phyloP scores from a whole-genome alignment of 1,140 invertebrate genomes.

The Eriocheir sinensis region DNA sequence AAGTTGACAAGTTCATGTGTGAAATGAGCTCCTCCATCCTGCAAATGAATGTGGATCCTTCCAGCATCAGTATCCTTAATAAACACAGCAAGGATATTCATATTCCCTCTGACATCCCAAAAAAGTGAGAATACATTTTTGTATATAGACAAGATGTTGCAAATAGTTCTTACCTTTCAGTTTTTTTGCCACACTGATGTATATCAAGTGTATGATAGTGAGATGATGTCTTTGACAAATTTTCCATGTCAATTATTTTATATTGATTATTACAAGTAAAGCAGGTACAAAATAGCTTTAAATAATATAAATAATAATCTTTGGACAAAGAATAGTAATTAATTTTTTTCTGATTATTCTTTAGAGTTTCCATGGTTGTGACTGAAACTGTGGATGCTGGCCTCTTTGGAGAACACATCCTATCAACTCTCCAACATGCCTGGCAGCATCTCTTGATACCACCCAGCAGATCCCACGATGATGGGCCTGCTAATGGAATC shows the following conservation, averaged over 20 bases:
- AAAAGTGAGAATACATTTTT: conserved; percentile 80
- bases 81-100: conserved; percentile 84
- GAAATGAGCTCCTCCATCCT: conserved; percentile 85
- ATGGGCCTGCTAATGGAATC: not conserved
- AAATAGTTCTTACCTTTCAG: not conserved
- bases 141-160: too few relatives aligned
- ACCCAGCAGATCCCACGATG: not conserved
- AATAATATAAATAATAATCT: too few relatives aligned
- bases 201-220: not conserved
- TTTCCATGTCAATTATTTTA: too few relatives aligned
- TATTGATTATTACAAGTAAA: too few relatives aligned
- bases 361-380: conserved; percentile 86
- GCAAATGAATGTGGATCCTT: conserved; percentile 82
- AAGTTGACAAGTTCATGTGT: conserved; percentile 86
- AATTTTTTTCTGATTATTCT: conserved; percentile 47
- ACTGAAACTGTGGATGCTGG: conserved; percentile 91
- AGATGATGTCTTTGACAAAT: not conserved
- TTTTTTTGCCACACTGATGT: not conserved
- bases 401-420: conserved; percentile 88
- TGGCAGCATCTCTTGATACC: conserved; percentile 84
- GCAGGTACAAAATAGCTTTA: too few relatives aligned
- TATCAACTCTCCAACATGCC: conserved; percentile 87
- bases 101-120: conserved; percentile 84
- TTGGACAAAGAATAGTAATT: too few relatives aligned
- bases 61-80: conserved; percentile 82